A percentile compares a stretch with the other conserved stretches of the same genome.
Evolutionary conservation across 2,888 invertebrate genomes (phyloP).

Genomic region (Xestobium rufovillosum): DNA sequence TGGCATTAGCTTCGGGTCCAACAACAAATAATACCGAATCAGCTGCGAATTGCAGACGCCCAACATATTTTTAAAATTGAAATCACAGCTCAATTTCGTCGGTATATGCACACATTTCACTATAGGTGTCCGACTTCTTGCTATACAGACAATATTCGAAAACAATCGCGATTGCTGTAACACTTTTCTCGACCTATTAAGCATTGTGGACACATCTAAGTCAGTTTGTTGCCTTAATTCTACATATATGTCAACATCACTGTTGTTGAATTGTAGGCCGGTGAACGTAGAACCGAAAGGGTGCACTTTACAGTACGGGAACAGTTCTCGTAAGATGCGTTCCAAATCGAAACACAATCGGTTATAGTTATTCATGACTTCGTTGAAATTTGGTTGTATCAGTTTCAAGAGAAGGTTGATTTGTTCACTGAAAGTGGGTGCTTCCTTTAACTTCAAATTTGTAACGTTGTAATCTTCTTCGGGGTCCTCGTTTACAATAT

Average conservation of each 20-base stretch:
- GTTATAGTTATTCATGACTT: slow-evolving; percentile 32
- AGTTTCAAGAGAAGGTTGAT: slow-evolving; percentile 36
- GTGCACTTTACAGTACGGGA: slow-evolving; percentile 43
- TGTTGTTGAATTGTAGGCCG: slow-evolving; percentile 59
- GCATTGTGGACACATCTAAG: slow-evolving; percentile 23
- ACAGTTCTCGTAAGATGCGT: slow-evolving; percentile 36
- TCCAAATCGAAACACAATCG: slow-evolving; percentile 45
- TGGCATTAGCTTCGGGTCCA: slow-evolving; percentile 53
- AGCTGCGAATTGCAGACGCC: slow-evolving; percentile 64
- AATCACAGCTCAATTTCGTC: slow-evolving; percentile 59
- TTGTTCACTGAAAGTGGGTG: slow-evolving; percentile 42
- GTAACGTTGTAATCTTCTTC: slow-evolving; percentile 22
- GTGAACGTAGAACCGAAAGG: slow-evolving; percentile 71
- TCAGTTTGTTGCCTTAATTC: slow-evolving; percentile 35
- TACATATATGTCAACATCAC: slow-evolving; percentile 68
- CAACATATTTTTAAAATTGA: slow-evolving; percentile 63
- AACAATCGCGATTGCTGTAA: slow-evolving; percentile 40
- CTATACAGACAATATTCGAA: slow-evolving; percentile 54
- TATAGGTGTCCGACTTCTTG: slow-evolving; percentile 69
- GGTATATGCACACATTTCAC: slow-evolving; percentile 61
- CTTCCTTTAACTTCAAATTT: slow-evolving; percentile 21
- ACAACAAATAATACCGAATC: slow-evolving; percentile 51
- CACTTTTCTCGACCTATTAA: slow-evolving; percentile 25
- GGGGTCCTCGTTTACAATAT: slow-evolving; percentile 14
- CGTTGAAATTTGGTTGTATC: slow-evolving; percentile 38